These are phyloP conservation scores for Malurus cyaneus DNA, from an alignment of 2,113 vertebrate species.

Conservation along the genomic window DNA sequence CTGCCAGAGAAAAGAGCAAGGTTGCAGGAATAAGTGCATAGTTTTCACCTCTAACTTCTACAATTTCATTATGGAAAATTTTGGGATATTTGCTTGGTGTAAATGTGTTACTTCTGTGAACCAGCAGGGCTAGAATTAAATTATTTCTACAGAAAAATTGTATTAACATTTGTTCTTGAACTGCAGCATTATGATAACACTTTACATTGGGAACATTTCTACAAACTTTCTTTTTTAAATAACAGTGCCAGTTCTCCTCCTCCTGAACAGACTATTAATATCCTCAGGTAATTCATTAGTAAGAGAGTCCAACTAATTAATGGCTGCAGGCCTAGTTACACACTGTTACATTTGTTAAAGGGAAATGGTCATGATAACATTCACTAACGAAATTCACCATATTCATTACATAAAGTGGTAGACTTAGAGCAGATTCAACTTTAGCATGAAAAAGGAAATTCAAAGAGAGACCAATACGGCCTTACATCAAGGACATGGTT, in stretches of 20 bases:
- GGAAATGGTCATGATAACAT: neutral
- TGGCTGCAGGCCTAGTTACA: neutral
- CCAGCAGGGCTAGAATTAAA: neutral
- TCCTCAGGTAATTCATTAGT: conserved; percentile 16
- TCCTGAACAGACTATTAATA: conserved; percentile 29
- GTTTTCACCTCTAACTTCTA: neutral
- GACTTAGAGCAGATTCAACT: neutral
- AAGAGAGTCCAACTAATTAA: neutral
- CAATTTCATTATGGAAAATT: neutral
- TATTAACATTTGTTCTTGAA: conserved; percentile 14
- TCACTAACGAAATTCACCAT: neutral
- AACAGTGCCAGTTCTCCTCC: neutral
- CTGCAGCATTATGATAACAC: neutral
- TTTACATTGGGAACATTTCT: neutral
- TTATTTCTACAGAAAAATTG: neutral
- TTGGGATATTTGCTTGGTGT: neutral
- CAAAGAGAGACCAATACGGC: neutral
- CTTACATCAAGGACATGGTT: neutral
- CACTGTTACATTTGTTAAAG: neutral
- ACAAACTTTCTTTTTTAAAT: neutral
- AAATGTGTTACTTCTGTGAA: neutral
- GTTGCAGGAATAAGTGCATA: neutral
- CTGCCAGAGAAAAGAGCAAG: neutral
- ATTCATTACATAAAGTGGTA: neutral
- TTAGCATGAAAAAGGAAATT: neutral